Evolutionary conservation across 2,113 vertebrate genomes (phyloP), one percentile per base, ranked within the genome.

Genomic region (Ondatra zibethicus): DNA sequence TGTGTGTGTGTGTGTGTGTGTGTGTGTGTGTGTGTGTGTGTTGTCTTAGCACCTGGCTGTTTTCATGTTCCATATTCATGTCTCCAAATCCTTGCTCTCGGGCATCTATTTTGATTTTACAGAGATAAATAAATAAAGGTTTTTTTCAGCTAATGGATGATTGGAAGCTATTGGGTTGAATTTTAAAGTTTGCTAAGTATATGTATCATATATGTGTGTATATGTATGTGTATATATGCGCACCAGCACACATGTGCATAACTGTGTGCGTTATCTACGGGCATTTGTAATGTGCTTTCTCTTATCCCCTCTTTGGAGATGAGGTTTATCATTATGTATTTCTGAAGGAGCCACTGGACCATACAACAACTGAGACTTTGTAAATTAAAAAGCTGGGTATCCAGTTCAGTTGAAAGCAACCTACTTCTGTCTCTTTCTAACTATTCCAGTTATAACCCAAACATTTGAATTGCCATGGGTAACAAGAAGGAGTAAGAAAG

Each of bases 291-390:
- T 82, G 14, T 52, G 2, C 76, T 73, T 91, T 33, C 70, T 58
- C 81, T 50, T 80, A n/a, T 4, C 31, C 21, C 6, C 27, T 95
- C 31, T 61, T 94, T 52, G 12, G 61, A 92, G 3, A 89, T 70
- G 33, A 92, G 14, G 25, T 87, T 91, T 23, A n/a, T 78, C 45
- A 52, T 5, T 95, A n/a, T 84, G 89, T 90, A 31, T 95, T 96
- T 58, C 93, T 84, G 45, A 73, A 90, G 36, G 9, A 61, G 0
- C 29, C 13, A 42, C 25, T 42, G 68, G 65, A 92, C 12, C 39
- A 87, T 75, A 76, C 58, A 92, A 81, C 45, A 42, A 39, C 63
- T 78, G 77, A 87, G 3, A 63, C 13, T 25, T 89, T 21, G 27
- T 88, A 50, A 65, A 10, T 91, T 93, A 27, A 29, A 96, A 10